These are phyloP conservation scores for Phaedon cochleariae DNA, from an alignment of 2,888 invertebrate genomes.

Conservation along the genomic window DNA sequence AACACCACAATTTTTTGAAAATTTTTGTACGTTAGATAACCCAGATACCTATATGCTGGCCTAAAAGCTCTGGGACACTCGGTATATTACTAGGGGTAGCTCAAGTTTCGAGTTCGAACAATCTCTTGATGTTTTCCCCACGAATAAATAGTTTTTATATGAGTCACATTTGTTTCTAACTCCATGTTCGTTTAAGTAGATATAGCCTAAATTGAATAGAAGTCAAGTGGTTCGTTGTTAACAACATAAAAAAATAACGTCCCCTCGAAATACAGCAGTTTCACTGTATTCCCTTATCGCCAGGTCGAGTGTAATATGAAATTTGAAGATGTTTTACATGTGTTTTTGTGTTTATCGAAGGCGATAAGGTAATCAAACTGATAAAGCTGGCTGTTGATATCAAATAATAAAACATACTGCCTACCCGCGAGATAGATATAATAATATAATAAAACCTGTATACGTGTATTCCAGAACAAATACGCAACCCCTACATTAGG, in stretches of 20 bases:
- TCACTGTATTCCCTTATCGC: conserved; percentile 50
- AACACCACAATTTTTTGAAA: no score
- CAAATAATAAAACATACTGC: conserved; percentile 47
- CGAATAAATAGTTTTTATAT: no score
- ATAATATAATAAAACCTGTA: conserved; percentile 38
- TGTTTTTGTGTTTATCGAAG: conserved; percentile 59
- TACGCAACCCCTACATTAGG: conserved; percentile 12
- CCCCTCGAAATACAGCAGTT: conserved; percentile 42
- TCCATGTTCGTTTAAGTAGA: no score
- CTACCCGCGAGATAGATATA: conserved; percentile 37
- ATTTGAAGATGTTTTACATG: conserved; percentile 58
- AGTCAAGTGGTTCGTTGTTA: background rate
- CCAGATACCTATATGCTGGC: no score
- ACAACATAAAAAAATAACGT: conserved; percentile 27
- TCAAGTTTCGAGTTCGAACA: no score
- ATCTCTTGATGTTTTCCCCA: no score
- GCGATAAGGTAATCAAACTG: conserved; percentile 59
- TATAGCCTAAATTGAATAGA: background rate
- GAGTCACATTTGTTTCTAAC: no score
- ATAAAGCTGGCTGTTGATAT: conserved; percentile 48
- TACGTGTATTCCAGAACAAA: conserved; percentile 22
- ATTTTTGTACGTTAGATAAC: no score
- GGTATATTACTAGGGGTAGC: no score
- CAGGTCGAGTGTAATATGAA: conserved; percentile 53
- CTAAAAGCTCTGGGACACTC: no score